Evolutionary conservation across 2,888 invertebrate genomes (phyloP), one percentile per base, ranked within the genome.

Genomic region (Drosophila macrospina): DNA sequence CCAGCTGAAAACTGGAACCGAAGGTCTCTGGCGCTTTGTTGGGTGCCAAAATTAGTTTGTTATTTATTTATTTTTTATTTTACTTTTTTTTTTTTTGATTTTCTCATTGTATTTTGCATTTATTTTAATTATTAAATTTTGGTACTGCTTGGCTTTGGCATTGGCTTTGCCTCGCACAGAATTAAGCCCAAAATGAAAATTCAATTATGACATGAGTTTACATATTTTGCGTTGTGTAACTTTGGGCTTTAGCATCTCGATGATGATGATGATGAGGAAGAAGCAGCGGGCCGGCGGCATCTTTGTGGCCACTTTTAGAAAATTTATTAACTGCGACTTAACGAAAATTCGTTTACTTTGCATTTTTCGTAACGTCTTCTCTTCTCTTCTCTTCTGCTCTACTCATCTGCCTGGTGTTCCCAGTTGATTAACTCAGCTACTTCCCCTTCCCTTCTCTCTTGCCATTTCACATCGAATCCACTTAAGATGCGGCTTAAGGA

Each of bases 191-290:
- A 68, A 86, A 87, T 76, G 71, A 51, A 81, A 85, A 85, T 87
- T 87, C 87, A 83, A 87, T 83, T 87, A 83, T 81, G 78, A 71
- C 85, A 84, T 65, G 71, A 80, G 85, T 62, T 80, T 73, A 72
- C 72, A 86, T 79, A 70, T 65, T 81, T 78, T 45, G 50, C 37
- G 15, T 52, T 62, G 62, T 44, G 61, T 66, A 65, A 59, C 51
- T 61, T 59, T 51, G 56, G 56, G 50, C 55, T 61, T 54, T 28
- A 24, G 51, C 6, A n/a, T 20, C 47, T 32, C 15, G 20, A 1
- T 2, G 34, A 5, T 5, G 13, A 20, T 5, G 30, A 30, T 30
- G 15, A 15, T 5, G 26, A 26, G 1, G 45, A 30, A 11, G n/a
- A 32, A n/a, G 47, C 6, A 10, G 28, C 28, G 20, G 64, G 50